These are phyloP conservation scores for Pammene fasciana DNA, from an alignment of 2,888 invertebrate species.

Conservation along the genomic window DNA sequence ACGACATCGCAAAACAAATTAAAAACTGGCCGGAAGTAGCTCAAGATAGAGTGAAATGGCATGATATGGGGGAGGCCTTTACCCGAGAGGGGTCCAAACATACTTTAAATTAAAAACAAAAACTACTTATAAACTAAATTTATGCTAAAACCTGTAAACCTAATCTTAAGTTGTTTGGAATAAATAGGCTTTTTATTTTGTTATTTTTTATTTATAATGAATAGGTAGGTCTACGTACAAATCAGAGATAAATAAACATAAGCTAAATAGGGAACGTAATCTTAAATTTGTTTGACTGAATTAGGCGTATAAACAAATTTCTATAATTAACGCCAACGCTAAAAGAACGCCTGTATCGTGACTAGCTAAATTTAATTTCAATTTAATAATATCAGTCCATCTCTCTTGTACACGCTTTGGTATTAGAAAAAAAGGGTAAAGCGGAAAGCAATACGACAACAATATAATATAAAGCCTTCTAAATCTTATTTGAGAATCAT, in stretches of 20 bases:
- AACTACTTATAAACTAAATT: too few species aligned
- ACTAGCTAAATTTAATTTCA: background rate
- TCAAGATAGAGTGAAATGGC: too few species aligned
- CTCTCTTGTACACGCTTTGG: background rate
- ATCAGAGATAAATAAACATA: constrained; percentile 8
- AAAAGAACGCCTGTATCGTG: background rate
- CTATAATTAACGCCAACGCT: constrained; percentile 19
- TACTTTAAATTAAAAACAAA: too few species aligned
- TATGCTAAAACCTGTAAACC: too few species aligned
- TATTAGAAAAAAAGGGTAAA: background rate
- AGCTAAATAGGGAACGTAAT: constrained; percentile 13
- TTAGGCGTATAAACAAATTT: constrained; percentile 11
- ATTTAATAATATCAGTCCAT: background rate
- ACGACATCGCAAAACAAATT: too few species aligned
- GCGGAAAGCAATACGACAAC: background rate
- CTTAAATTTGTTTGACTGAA: constrained; percentile 21
- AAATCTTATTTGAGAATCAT: background rate
- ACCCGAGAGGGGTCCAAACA: too few species aligned
- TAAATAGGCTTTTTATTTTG: too few species aligned
- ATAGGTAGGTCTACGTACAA: background rate
- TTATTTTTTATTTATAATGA: too few species aligned
- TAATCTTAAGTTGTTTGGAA: too few species aligned
- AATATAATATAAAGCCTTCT: background rate
- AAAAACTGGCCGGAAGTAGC: too few species aligned
- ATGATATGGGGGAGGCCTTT: too few species aligned